These are phyloP conservation scores for Trachelus stipa DNA, from an alignment of 2,888 invertebrate species.

Conservation along the genomic window DNA sequence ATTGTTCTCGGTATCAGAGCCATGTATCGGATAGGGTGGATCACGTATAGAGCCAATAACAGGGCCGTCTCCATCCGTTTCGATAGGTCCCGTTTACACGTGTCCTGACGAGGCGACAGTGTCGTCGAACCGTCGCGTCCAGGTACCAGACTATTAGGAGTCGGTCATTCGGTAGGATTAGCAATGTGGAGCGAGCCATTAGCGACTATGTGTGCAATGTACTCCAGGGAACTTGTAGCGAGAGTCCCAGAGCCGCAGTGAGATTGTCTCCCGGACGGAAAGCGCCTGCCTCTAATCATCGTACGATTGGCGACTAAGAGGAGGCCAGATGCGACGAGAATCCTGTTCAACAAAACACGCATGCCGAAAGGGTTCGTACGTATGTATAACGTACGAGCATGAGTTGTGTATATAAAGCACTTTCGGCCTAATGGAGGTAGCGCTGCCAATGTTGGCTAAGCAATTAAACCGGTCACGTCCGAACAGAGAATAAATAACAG, in stretches of 20 bases:
- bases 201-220: slow-evolving; percentile 50
- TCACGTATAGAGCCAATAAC: neutral
- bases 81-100: slow-evolving; percentile 37
- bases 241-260: neutral
- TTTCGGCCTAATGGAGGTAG: slow-evolving; percentile 48
- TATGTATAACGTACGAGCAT: neutral
- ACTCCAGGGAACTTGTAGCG: slow-evolving; percentile 49
- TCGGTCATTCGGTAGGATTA: slow-evolving; percentile 44
- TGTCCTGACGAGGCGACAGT: slow-evolving; percentile 37
- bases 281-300: slow-evolving; percentile 6
- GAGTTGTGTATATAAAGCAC: slow-evolving; percentile 27
- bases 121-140: slow-evolving; percentile 14
- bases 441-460: slow-evolving; percentile 51
- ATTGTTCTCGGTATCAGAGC: neutral
- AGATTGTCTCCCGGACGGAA: slow-evolving; percentile 10
- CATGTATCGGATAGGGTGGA: neutral
- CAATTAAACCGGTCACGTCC: slow-evolving; percentile 47
- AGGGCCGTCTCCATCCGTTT: neutral
- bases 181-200: slow-evolving; percentile 47
- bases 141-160: slow-evolving; percentile 14
- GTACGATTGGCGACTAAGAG: slow-evolving; percentile 8
- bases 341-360: slow-evolving; percentile 15
- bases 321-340: slow-evolving; percentile 16
- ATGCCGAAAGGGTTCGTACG: slow-evolving; percentile 3
- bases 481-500: slow-evolving; percentile 52